Evolutionary conservation across 2,888 invertebrate genomes (phyloP), one percentile per base, ranked within the genome.

Genomic region (Sisyra terminalis): DNA sequence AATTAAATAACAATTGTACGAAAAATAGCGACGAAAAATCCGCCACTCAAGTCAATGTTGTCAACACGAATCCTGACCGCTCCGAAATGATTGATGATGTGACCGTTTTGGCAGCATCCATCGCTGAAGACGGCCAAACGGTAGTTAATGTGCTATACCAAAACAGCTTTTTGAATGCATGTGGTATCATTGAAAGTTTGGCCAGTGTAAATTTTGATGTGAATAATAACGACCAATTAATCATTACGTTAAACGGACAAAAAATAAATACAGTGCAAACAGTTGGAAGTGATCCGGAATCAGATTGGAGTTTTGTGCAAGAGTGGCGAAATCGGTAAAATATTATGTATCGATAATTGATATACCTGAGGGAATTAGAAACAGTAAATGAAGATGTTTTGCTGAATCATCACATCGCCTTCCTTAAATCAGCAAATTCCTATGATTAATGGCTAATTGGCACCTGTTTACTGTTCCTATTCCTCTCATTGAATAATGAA

Each of bases 241-340:
- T 24, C 24, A 24, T 24, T 24, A 24, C 24, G 24, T 24, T 24
- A 24, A 24, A 24, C 7, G 24, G 24, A 7, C 24, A 24, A 24
- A 24, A 24, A 24, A 7, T 24, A 24, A 24, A 24, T 24, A 24
- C 24, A 24, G 24, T 24, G 24, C 24, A 24, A 24, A 24, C 42
- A 10, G 14, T 42, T n/a, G 35, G 35, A 18, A 24, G 15, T 29
- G 42, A 35, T 48, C 75, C 74, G 47, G 79, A 35, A 48, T 75
- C 74, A 47, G 79, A 79, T 57, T 79, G 79, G 79, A 78, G 79
- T 55, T 79, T 78, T 57, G 78, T 79, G 39, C 79, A 79, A 58
- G 73, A 74, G 55, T 79, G 79, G 79, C 67, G 79, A 54, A 70
- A 74, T 61, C 70, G 77, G 77, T 77, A 62, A 57, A 32, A 13